A percentile compares a stretch with the other conserved stretches of the same genome.
Conservation (phyloP, 2,888 invertebrate species). For the Capitulum mitella region DNA sequence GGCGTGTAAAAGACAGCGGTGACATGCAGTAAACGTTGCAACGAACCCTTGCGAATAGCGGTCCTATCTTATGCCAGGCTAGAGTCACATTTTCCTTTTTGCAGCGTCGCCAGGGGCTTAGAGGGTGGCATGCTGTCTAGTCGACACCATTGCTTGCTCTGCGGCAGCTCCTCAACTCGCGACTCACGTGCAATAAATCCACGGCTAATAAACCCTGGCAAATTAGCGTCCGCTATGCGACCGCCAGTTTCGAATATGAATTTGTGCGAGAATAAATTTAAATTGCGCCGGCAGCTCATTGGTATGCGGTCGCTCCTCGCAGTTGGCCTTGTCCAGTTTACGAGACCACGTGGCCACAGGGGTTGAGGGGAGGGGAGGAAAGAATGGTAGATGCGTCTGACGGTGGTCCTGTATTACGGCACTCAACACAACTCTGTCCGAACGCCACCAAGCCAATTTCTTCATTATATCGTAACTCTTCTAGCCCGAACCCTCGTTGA, state of each 20-base stretch:
- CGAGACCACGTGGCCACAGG: not conserved
- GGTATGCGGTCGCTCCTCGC: not conserved
- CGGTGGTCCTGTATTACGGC: not conserved
- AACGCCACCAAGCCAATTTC: slow-evolving; percentile 4
- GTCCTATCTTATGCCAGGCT: no score
- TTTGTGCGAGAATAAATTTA: not conserved
- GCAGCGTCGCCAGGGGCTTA: no score
- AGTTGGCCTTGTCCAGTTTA: not conserved
- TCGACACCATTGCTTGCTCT: no score
- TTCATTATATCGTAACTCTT: slow-evolving; percentile 16
- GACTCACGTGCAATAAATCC: not conserved
- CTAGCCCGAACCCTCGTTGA: slow-evolving; percentile 11
- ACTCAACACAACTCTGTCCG: not conserved
- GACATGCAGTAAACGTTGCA: no score
- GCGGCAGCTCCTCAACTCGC: no score
- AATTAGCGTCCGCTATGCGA: not conserved
- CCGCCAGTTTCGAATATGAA: not conserved
- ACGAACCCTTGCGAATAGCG: no score
- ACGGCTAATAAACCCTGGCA: not conserved
- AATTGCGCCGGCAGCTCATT: not conserved
- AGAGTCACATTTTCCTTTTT: no score
- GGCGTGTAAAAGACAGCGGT: no score
- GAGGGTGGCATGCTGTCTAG: no score
- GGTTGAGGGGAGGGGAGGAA: no score
- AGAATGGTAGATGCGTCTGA: no score